Conservation (phyloP, 1,140 invertebrate species). For the Mizuhopecten yessoensis region DNA sequence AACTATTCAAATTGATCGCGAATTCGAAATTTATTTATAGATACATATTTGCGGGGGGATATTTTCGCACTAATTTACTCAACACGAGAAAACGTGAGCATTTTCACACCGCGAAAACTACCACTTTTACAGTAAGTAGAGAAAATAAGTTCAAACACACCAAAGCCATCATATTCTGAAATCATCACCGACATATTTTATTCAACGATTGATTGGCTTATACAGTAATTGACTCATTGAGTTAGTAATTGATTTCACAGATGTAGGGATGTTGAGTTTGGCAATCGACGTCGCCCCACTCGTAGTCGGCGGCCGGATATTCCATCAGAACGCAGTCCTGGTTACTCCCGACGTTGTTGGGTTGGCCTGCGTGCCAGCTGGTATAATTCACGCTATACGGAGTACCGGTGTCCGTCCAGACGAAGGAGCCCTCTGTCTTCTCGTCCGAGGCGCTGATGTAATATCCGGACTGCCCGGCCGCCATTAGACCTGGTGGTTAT, state of each 20-base stretch:
- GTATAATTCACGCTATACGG: slow-evolving; percentile 62
- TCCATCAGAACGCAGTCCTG: slow-evolving; percentile 73
- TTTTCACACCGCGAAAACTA: too few species aligned
- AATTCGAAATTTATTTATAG: too few species aligned
- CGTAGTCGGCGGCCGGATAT: slow-evolving; percentile 66
- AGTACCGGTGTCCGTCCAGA: slow-evolving; percentile 69
- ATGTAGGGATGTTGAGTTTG: slow-evolving; percentile 69
- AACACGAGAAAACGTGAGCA: too few species aligned
- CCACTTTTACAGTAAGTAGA: too few species aligned
- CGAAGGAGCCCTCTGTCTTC: slow-evolving; percentile 58
- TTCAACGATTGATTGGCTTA: too few species aligned
- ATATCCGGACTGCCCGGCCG: slow-evolving; percentile 64
- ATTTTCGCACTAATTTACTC: too few species aligned
- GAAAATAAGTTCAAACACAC: too few species aligned
- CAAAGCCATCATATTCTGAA: too few species aligned
- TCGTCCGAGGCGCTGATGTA: slow-evolving; percentile 70
- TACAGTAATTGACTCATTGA: not conserved
- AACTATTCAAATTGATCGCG: too few species aligned
- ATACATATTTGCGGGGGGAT: too few species aligned
- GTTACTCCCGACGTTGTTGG: slow-evolving; percentile 69
- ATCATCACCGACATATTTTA: too few species aligned
- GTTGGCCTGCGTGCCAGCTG: slow-evolving; percentile 73
- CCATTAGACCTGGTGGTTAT: slow-evolving; percentile 58
- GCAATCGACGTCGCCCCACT: slow-evolving; percentile 75
- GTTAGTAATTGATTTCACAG: slow-evolving; percentile 67